Evolutionary conservation across 2,888 invertebrate species (phyloP), one percentile per base, ranked within the genome.

Genomic region (Leptarthrus brevirostris): DNA sequence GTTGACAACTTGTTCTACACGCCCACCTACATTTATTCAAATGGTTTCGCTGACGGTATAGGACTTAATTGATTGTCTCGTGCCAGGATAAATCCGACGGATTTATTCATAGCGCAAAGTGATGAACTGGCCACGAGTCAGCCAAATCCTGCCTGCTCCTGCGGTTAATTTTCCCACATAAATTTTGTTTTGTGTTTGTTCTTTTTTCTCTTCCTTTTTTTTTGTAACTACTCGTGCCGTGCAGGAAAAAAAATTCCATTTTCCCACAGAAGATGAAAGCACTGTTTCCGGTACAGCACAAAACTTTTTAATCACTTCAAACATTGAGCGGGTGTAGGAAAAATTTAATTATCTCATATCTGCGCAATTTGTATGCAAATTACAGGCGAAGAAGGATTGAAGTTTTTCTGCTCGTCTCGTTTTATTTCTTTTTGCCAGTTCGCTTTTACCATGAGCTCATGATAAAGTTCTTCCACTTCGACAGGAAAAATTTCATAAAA

Each of bases 261-360:
- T 58, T 10, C 20, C 36, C 18, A 24, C 58, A 34, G 40, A 36
- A 58, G 40, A 58, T 58, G 58, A 58, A 40, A 58, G 58, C 20
- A 58, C 4, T 20, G 6, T 20, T 58, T 58, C 58, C 58, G 18
- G 20, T 36, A 20, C 1, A 16, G 20, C 20, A 58, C 40, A 58
- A 34, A 58, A 58, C 20, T 58, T 58, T n/a, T 58, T 58, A 58
- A 58, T 58, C 58, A 58, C n/a, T 36, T 20, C 40, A 20, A 58
- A 58, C 36, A 58, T 34, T 36, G n/a, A 26, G 24, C 12, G 47
- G 47, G 26, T 47, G 47, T 66, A 47, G 47, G 64, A 66, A 26
- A 66, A 66, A 47, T 66, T 66, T 66, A 66, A 66, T 66, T 66
- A 66, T 66, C 64, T 66, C 47, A 47, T 47, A 66, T 66, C 47